phyloP scores from a whole-genome alignment of 1,140 invertebrate species.

The Lucilia cuprina region DNA sequence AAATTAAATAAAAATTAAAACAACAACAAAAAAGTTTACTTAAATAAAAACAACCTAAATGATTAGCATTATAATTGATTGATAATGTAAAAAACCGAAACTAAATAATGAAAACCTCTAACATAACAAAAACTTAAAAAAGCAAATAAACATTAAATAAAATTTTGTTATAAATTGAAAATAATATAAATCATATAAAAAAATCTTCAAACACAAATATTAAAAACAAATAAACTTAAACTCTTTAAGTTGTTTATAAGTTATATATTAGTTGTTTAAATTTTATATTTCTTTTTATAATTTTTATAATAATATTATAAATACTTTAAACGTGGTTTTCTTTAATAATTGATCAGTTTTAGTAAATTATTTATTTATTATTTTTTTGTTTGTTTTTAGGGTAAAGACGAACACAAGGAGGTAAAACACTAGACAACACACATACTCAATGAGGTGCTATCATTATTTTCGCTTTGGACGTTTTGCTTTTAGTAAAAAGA shows the following conservation, averaged over 20 bases:
- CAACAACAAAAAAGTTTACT: slow-evolving; percentile 38
- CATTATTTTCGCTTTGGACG: slow-evolving; percentile 60
- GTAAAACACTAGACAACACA: slow-evolving; percentile 77
- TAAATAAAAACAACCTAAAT: neutral
- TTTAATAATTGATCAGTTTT: too few relatives aligned
- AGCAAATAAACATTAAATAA: slow-evolving; percentile 26
- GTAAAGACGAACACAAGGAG: slow-evolving; percentile 75
- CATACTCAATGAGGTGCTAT: slow-evolving; percentile 65
- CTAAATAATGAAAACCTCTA: neutral
- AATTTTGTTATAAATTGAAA: slow-evolving; percentile 25
- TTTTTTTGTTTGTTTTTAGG: slow-evolving; percentile 53
- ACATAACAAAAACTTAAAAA: slow-evolving; percentile 10
- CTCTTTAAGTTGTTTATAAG: neutral
- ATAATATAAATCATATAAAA: neutral
- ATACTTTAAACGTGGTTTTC: neutral
- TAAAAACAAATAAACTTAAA: neutral
- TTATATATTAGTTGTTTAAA: neutral
- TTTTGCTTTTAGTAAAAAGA: slow-evolving; percentile 38
- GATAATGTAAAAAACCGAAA: neutral
- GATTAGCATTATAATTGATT: neutral
- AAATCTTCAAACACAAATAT: neutral
- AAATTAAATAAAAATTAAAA: slow-evolving; percentile 32
- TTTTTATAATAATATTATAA: neutral
- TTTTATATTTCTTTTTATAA: slow-evolving; percentile 18
- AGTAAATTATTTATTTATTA: slow-evolving; percentile 7